Evolutionary conservation across 2,797 vertebrate species (phyloP).

Genomic region (Sebastes matsubarae): DNA sequence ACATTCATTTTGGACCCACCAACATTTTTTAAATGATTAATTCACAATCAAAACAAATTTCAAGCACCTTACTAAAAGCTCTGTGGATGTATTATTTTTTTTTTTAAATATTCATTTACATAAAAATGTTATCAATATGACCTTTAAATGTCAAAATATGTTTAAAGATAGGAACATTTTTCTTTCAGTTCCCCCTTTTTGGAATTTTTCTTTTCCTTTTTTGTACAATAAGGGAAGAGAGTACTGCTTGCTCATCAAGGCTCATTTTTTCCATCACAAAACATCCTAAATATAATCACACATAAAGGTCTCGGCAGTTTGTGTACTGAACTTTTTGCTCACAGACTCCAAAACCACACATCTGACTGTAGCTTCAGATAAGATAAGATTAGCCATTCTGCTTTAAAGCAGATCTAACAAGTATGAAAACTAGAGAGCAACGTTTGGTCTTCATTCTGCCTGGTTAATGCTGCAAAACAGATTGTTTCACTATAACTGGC

Average conservation of each 20-base stretch:
- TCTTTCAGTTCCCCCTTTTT: slow-evolving; percentile 16
- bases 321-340: background rate
- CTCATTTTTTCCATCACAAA: background rate
- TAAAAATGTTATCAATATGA: too few species aligned
- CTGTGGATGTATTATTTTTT: too few species aligned
- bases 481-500: slow-evolving; percentile 26
- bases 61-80: too few species aligned
- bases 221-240: background rate
- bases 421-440: background rate
- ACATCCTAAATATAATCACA: background rate
- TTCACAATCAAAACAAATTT: too few species aligned
- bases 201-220: background rate
- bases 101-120: too few species aligned
- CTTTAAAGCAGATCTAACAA: background rate
- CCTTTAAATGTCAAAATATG: background rate
- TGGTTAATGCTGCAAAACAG: slow-evolving; percentile 22
- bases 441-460: background rate
- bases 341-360: background rate
- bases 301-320: background rate
- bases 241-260: background rate
- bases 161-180: background rate
- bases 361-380: background rate
- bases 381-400: background rate
- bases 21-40: too few species aligned
- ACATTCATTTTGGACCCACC: too few species aligned